phyloP scores from a whole-genome alignment of 1,140 invertebrate species.

The Drosophila bipectinata region DNA sequence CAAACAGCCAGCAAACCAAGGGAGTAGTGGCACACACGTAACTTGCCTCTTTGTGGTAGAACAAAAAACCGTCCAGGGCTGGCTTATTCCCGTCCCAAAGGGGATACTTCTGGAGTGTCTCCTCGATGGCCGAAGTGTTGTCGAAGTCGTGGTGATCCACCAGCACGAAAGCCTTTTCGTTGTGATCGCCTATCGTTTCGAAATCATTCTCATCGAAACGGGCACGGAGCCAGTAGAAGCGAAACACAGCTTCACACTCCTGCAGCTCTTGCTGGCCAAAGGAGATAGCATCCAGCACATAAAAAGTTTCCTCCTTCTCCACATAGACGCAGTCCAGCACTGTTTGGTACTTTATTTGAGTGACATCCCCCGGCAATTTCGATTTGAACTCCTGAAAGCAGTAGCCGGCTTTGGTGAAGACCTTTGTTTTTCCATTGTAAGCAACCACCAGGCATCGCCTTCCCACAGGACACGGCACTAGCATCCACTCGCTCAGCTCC shows the following conservation, averaged over 20 bases:
- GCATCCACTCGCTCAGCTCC: conserved; percentile 91
- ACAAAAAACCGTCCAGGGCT: conserved; percentile 90
- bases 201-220: conserved; percentile 61
- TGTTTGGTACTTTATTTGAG: conserved; percentile 61
- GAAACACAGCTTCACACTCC: conserved; percentile 88
- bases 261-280: conserved; percentile 92
- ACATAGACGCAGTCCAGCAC: conserved; percentile 93
- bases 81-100: conserved; percentile 77
- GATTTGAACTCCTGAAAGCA: conserved; percentile 87
- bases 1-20: conserved; percentile 94
- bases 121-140: conserved; percentile 42
- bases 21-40: conserved; percentile 93
- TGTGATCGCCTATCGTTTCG: conserved; percentile 26
- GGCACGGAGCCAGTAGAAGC: conserved; percentile 74
- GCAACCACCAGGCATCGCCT: conserved; percentile 91
- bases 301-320: conserved; percentile 87
- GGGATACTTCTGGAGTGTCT: conserved; percentile 58
- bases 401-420: conserved; percentile 89
- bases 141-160: conserved; percentile 66
- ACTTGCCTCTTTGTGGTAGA: conserved; percentile 91
- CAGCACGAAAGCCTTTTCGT: conserved; percentile 57
- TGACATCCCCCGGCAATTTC: conserved; percentile 90
- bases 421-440: conserved; percentile 88
- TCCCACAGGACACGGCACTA: conserved; percentile 93
- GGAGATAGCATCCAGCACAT: conserved; percentile 91